A percentile compares a stretch with the other conserved stretches of the same genome.
Evolutionary conservation across 2,888 invertebrate genomes (phyloP).

Genomic region (Prenolepis imparis): DNA sequence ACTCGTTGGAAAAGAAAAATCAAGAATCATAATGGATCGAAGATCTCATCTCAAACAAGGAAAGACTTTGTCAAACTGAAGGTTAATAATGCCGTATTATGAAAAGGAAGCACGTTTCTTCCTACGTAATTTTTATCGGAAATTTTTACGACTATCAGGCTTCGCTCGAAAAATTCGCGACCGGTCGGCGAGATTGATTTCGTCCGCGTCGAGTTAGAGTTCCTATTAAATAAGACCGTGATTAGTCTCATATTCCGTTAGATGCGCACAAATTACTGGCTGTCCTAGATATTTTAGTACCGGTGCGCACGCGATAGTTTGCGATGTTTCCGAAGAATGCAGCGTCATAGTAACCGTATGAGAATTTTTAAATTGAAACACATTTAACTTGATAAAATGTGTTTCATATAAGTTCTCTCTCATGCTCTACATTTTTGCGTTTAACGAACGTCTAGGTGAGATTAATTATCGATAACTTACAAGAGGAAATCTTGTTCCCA

Average conservation of each 20-base stretch:
- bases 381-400: slow-evolving; percentile 7
- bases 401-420: neutral
- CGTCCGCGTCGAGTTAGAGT: neutral
- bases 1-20: slow-evolving; percentile 34
- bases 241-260: slow-evolving; percentile 34
- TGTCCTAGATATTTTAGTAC: slow-evolving; percentile 42
- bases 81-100: neutral
- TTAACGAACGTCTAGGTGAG: neutral
- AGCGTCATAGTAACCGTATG: slow-evolving; percentile 38
- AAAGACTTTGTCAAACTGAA: neutral
- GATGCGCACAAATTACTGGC: slow-evolving; percentile 44
- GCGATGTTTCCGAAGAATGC: slow-evolving; percentile 6
- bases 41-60: slow-evolving; percentile 30
- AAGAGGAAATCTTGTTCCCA: slow-evolving; percentile 99
- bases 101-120: slow-evolving; percentile 29
- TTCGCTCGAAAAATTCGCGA: slow-evolving; percentile 15
- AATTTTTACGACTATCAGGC: slow-evolving; percentile 10
- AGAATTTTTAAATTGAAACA: slow-evolving; percentile 25
- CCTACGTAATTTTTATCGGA: neutral
- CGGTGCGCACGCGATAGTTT: slow-evolving; percentile 36
- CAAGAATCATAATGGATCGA: neutral
- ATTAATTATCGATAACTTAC: slow-evolving; percentile 89
- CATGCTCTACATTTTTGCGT: neutral
- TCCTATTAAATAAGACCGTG: slow-evolving; percentile 26
- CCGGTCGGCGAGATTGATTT: slow-evolving; percentile 17